Evolutionary conservation across 2,888 invertebrate genomes (phyloP).

Genomic region (Petrolisthes cinctipes): DNA sequence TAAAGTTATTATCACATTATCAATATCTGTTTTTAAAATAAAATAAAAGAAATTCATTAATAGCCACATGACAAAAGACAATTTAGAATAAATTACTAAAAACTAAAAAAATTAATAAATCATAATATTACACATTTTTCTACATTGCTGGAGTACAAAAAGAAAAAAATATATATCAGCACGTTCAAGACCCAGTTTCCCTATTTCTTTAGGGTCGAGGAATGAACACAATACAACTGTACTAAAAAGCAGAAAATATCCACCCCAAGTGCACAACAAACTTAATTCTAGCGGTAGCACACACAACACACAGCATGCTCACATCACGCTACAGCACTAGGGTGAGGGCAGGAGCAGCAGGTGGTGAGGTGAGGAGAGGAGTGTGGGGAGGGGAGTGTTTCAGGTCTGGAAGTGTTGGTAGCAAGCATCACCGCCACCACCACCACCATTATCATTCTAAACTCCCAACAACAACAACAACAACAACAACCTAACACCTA

Average conservation of each 20-base stretch:
- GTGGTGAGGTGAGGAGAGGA: not conserved
- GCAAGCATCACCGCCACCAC: constrained; percentile 30
- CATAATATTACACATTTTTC: not conserved
- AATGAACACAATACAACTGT: not conserved
- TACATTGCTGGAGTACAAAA: no score
- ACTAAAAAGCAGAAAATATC: not conserved
- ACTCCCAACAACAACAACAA: constrained; percentile 42
- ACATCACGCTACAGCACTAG: constrained; percentile 11
- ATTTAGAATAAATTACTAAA: not conserved
- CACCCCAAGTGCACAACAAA: not conserved
- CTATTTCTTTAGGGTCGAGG: not conserved
- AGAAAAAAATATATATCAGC: no score
- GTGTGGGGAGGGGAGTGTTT: constrained; percentile 8
- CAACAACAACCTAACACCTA: not conserved
- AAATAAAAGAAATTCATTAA: not conserved
- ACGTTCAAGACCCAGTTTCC: no score
- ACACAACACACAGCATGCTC: constrained; percentile 45
- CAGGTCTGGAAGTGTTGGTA: not conserved
- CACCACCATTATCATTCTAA: constrained; percentile 33
- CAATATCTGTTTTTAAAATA: no score
- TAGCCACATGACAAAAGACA: not conserved
- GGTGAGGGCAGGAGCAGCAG: constrained; percentile 31
- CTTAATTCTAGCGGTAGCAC: not conserved
- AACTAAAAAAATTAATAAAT: not conserved
- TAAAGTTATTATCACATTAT: no score